Percentiles rank a stretch among this genome's conserved stretches.
Evolutionary conservation across 2,888 invertebrate genomes (phyloP).

Genomic region (Hydriomena furcata): DNA sequence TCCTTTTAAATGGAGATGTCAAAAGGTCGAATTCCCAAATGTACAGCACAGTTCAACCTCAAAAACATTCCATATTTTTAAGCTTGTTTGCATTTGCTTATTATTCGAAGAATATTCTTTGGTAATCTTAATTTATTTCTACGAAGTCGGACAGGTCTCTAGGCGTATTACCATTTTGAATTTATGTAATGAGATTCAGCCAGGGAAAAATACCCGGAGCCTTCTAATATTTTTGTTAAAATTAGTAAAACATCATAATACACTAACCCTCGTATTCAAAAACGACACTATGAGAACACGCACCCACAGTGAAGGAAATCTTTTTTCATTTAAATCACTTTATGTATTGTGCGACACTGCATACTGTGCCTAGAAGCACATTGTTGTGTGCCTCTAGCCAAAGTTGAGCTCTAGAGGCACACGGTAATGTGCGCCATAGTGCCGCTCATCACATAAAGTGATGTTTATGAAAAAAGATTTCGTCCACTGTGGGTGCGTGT

Average conservation of each 20-base stretch:
- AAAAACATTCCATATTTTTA: conserved; percentile 30
- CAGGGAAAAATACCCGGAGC: conserved; percentile 9
- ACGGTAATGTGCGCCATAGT: no score
- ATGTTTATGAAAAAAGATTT: no score
- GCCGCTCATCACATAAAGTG: no score
- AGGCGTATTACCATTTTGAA: conserved; percentile 34
- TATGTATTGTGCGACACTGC: no score
- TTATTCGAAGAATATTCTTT: conserved; percentile 32
- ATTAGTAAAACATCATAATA: conserved; percentile 7
- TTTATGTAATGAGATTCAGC: conserved; percentile 30
- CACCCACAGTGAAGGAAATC: no score
- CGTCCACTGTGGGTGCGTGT: no score
- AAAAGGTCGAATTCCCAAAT: conserved; percentile 30
- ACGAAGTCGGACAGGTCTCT: conserved; percentile 35
- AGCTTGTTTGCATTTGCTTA: conserved; percentile 33
- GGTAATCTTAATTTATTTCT: conserved; percentile 35
- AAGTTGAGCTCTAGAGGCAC: no score
- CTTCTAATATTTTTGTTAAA: conserved; percentile 23
- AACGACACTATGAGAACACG: no score
- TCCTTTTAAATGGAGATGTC: conserved; percentile 26
- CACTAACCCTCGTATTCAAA: no score
- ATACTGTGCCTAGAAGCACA: no score
- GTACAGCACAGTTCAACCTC: conserved; percentile 23
- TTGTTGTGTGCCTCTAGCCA: no score
- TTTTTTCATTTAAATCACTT: no score